A percentile compares a stretch with the other conserved stretches of the same genome.
Conservation (phyloP, 2,888 invertebrate species). For the Drosophila antonietae region DNA sequence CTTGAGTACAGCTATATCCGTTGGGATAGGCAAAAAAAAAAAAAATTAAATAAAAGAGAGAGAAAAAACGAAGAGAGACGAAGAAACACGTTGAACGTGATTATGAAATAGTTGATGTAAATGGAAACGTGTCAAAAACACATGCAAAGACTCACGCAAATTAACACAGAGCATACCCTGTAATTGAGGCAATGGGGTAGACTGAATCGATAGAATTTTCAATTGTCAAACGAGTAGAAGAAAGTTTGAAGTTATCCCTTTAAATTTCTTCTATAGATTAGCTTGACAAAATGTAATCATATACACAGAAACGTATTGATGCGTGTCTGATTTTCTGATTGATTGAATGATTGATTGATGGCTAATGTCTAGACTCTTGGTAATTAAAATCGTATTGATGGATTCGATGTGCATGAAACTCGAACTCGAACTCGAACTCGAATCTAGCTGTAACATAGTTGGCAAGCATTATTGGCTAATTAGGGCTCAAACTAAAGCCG, state of each 20-base stretch:
- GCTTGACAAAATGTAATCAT: too few species aligned
- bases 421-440: neutral
- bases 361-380: neutral
- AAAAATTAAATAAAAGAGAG: too few species aligned
- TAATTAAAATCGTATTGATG: neutral
- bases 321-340: neutral
- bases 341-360: slow-evolving; percentile 7
- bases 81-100: neutral
- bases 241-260: too few species aligned
- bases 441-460: neutral
- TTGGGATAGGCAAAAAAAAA: neutral
- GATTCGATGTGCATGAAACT: neutral
- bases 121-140: slow-evolving; percentile 9
- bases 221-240: too few species aligned
- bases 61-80: neutral
- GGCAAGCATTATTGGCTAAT: neutral
- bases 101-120: slow-evolving; percentile 19
- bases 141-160: slow-evolving; percentile 5
- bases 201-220: too few species aligned
- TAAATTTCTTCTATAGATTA: too few species aligned
- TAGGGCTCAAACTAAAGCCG: neutral
- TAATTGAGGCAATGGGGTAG: neutral
- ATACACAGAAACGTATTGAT: neutral
- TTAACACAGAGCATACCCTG: slow-evolving; percentile 8
- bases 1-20: slow-evolving; percentile 4